phyloP scores from a whole-genome alignment of 2,797 vertebrate species.

The Rhinichthys osculus region DNA sequence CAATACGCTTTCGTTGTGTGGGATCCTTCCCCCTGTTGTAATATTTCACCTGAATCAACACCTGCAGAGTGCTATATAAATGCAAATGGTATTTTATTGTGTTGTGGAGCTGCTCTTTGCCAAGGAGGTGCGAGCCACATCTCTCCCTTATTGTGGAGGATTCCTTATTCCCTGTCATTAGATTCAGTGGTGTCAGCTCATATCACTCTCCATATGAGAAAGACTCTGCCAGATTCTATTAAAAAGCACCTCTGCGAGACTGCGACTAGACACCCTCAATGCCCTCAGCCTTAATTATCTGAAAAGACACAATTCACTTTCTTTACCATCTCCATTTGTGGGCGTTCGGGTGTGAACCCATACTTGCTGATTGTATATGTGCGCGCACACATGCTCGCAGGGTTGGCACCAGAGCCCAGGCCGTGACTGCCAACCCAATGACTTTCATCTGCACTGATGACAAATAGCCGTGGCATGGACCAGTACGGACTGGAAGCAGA shows the following conservation, averaged over 20 bases:
- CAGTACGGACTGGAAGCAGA: constrained; percentile 48
- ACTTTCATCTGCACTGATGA: constrained; percentile 59
- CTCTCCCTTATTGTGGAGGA: constrained; percentile 52
- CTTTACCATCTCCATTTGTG: constrained; percentile 36
- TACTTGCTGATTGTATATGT: background rate
- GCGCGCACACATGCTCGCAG: background rate
- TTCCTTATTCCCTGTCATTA: constrained; percentile 62
- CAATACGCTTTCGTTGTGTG: constrained; percentile 54
- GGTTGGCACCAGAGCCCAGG: constrained; percentile 21
- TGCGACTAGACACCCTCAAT: constrained; percentile 23
- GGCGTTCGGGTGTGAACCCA: background rate
- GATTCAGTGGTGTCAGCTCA: constrained; percentile 60
- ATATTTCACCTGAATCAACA: constrained; percentile 66
- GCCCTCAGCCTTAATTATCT: constrained; percentile 58
- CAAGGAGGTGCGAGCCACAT: constrained; percentile 46
- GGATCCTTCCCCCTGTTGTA: constrained; percentile 50
- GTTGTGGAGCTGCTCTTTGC: constrained; percentile 44
- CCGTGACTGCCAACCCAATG: constrained; percentile 60
- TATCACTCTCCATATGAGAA: constrained; percentile 56
- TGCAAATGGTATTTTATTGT: constrained; percentile 66
- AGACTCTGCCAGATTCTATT: constrained; percentile 51
- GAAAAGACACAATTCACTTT: constrained; percentile 44
- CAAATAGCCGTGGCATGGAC: constrained; percentile 55
- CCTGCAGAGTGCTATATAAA: constrained; percentile 67
- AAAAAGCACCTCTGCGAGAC: constrained; percentile 47